Conservation (phyloP, 2,888 invertebrate genomes). For the Sinohyriopsis cumingii region DNA sequence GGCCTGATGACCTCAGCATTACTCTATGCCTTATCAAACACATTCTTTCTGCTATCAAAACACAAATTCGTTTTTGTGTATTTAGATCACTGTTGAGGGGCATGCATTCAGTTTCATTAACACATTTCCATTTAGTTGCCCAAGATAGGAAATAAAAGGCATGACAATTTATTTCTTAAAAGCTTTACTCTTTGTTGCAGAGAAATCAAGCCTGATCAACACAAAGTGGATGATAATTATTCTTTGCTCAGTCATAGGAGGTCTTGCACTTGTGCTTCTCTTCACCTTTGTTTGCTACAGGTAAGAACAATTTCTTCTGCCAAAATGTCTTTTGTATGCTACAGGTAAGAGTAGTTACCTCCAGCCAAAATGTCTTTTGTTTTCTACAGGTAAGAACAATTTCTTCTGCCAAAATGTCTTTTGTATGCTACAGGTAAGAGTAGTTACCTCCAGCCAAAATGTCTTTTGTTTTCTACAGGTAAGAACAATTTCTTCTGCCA, state of each 20-base stretch:
- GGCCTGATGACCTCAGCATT: too few relatives aligned
- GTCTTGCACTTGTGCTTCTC: constrained; percentile 69
- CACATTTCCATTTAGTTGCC: background rate
- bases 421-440: constrained; percentile 44
- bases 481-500: background rate
- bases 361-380: constrained; percentile 47
- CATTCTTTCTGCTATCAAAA: too few relatives aligned
- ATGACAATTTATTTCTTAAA: background rate
- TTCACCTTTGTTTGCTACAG: constrained; percentile 73
- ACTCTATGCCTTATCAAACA: too few relatives aligned
- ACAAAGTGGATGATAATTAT: constrained; percentile 72
- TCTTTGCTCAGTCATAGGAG: constrained; percentile 71
- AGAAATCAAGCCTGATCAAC: constrained; percentile 66
- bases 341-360: constrained; percentile 44
- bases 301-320: constrained; percentile 32
- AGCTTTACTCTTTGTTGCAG: constrained; percentile 24
- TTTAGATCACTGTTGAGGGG: background rate
- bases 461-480: constrained; percentile 72
- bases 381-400: constrained; percentile 69
- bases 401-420: too few relatives aligned
- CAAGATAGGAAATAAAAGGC: background rate
- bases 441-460: background rate
- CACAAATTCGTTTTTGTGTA: background rate
- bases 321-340: too few relatives aligned
- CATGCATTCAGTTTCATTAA: background rate